Percentiles rank a stretch among this genome's conserved stretches.
Evolutionary conservation across 2,113 vertebrate genomes (phyloP).

Genomic region (Prietella phreatophila): DNA sequence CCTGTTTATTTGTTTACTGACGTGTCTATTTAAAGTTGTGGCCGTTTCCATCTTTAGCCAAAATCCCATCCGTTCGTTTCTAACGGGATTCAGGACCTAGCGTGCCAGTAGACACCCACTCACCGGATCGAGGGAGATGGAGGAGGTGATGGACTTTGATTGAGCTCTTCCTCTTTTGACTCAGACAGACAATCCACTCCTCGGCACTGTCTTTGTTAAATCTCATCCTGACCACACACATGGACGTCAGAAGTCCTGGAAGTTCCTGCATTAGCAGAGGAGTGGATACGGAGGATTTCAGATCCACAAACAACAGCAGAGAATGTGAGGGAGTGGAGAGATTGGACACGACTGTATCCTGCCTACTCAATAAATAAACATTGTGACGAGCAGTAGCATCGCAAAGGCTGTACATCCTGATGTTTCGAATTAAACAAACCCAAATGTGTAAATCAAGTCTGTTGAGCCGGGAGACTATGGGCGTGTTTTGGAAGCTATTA

Average conservation of each 20-base stretch:
- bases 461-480: neutral
- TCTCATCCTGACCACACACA: conserved; percentile 40
- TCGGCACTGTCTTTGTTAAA: conserved; percentile 30
- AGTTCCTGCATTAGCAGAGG: conserved; percentile 4
- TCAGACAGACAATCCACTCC: conserved; percentile 19
- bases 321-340: conserved; percentile 21
- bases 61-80: conserved; percentile 28
- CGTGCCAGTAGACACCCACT: conserved; percentile 53
- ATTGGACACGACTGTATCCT: conserved; percentile 3
- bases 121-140: conserved; percentile 50
- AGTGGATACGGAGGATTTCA: conserved; percentile 10
- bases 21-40: conserved; percentile 15
- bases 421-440: neutral
- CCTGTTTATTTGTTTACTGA: conserved; percentile 40
- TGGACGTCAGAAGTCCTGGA: conserved; percentile 27
- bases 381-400: neutral
- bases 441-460: neutral
- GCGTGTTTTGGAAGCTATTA: neutral
- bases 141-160: conserved; percentile 41
- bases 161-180: conserved; percentile 36
- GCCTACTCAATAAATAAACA: conserved; percentile 21
- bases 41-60: conserved; percentile 21
- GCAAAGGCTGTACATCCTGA: neutral
- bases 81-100: conserved; percentile 48
- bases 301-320: conserved; percentile 1